These are phyloP conservation scores for Dryobotodes eremita DNA, from an alignment of 2,888 invertebrate genomes.

Conservation along the genomic window DNA sequence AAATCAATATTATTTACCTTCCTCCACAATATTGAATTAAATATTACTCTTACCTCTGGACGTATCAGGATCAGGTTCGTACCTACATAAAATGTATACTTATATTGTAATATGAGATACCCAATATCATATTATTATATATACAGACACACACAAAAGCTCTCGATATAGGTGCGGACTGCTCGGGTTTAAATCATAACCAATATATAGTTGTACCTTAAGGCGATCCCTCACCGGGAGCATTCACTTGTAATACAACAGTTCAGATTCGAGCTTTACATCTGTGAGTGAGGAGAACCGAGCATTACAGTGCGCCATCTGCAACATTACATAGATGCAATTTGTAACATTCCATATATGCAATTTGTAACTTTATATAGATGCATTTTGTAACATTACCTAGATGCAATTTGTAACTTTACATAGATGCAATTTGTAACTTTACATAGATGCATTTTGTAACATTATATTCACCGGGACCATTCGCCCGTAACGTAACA, in stretches of 20 bases:
- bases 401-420: too few species aligned
- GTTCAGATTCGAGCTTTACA: background rate
- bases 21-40: slow-evolving; percentile 27
- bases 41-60: slow-evolving; percentile 11
- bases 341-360: too few species aligned
- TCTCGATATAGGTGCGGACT: slow-evolving; percentile 20
- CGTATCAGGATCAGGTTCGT: slow-evolving; percentile 21
- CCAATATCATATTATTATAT: slow-evolving; percentile 20
- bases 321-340: background rate
- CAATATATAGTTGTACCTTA: slow-evolving; percentile 22
- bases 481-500: background rate
- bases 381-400: too few species aligned
- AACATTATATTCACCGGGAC: background rate
- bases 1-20: slow-evolving; percentile 6
- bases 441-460: background rate
- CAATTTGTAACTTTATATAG: too few species aligned
- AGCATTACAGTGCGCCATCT: background rate
- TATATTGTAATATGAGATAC: slow-evolving; percentile 27
- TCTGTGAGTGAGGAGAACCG: background rate
- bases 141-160: slow-evolving; percentile 35
- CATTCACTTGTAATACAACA: background rate
- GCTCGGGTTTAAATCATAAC: slow-evolving; percentile 23
- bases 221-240: background rate
- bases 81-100: slow-evolving; percentile 16
- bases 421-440: too few species aligned